Base-by-base conservation (phyloP, 2,113 vertebrate species). In the Zosterops lateralis region DNA sequence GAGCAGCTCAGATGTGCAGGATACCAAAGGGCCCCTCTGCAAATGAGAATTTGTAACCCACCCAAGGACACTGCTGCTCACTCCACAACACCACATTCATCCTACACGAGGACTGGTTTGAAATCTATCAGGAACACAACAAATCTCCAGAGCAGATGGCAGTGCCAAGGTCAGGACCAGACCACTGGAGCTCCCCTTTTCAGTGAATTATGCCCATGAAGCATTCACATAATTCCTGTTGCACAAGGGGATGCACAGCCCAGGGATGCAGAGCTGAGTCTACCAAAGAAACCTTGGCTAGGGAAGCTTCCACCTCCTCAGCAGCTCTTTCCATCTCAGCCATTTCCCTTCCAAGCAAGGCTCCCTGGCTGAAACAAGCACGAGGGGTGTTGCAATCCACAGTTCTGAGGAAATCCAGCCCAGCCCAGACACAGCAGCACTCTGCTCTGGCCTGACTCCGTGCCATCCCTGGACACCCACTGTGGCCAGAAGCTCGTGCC, bases 381-480 rank as follows among this genome's bases (percentile, higher is more conserved):
- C 0, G 6, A 64, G 86, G 51, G 38, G 61, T 97, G 91, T 95
- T 93, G 96, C 96, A 96, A 95, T 95, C 84, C 3, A 8, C 89
- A 80, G 29, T 6, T 92, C 14, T 91, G 91, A 73, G 87, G 78
- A 91, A 95, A 92, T 50, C 64, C 87, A 91, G 93, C 80, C 67
- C 91, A 92, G 89, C 62, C 89, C 92, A 89, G 92, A 4, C 42
- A 2, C 65, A 84, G 90, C 91, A 91, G 84, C 70, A 87, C 89
- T 56, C 84, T 84, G 91, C n/a, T 67, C 84, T 92, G 87, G 61
- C 50, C 84, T 75, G 54, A 58, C 74, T 82, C 4, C 0, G 1
- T 90, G 91, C 87, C 87, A 32, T 50, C 45, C 92, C 60, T 2
- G 18, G 89, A 86, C 92, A 91, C 89, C 73, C 70, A 67, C 84